These are phyloP conservation scores for Hemicrepidius hirtus DNA, from an alignment of 2,888 invertebrate species.

Conservation along the genomic window DNA sequence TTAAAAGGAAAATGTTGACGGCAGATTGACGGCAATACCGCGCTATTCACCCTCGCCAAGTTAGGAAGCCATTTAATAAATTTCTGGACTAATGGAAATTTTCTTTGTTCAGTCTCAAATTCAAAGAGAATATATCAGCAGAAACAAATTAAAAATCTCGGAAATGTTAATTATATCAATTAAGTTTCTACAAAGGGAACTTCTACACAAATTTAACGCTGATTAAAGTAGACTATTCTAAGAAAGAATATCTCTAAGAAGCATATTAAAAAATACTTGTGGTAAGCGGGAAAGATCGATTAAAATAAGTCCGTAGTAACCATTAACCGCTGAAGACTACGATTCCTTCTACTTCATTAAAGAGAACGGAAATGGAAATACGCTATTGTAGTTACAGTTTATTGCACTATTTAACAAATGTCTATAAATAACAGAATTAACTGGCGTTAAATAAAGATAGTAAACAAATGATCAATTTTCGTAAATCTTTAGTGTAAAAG, in stretches of 20 bases:
- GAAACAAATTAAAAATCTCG: background rate
- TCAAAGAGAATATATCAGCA: conserved; percentile 1
- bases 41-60: conserved; percentile 16
- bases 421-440: background rate
- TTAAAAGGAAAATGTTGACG: conserved; percentile 18
- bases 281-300: background rate
- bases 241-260: background rate
- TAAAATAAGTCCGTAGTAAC: background rate
- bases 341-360: conserved; percentile 27
- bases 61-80: conserved; percentile 20
- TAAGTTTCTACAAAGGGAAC: background rate
- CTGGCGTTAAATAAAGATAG: no score
- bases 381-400: conserved; percentile 24
- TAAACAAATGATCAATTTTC: no score
- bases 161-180: conserved; percentile 7
- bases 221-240: background rate
- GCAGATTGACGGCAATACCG: conserved; percentile 18
- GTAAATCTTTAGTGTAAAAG: no score
- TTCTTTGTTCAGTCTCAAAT: conserved; percentile 11
- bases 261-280: no score
- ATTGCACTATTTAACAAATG: conserved; percentile 27
- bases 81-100: conserved; percentile 18
- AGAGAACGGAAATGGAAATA: conserved; percentile 27
- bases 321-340: conserved; percentile 2
- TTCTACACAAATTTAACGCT: background rate